Evolutionary conservation across 1,140 invertebrate species (phyloP).

Genomic region (Pseudomyrmex dendroicus): DNA sequence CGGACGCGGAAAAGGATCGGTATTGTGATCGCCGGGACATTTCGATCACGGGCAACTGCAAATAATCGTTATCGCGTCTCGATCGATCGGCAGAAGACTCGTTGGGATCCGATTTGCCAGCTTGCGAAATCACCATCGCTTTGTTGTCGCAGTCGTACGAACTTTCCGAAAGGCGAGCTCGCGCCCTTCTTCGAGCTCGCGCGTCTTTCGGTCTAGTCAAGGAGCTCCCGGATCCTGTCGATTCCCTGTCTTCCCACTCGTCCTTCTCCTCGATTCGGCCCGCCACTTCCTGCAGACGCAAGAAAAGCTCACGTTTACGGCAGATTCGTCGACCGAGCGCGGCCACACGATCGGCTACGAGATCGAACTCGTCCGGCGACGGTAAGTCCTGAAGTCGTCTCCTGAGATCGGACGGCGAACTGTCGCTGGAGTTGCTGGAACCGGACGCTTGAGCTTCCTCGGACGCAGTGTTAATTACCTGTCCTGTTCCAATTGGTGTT

Average conservation of each 20-base stretch:
- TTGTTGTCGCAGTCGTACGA: background rate
- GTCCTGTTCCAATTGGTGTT: conserved; percentile 52
- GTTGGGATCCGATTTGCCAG: background rate
- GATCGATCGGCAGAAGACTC: background rate
- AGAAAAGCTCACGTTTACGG: conserved; percentile 64
- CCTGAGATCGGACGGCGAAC: conserved; percentile 70
- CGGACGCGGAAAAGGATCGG: conserved; percentile 18
- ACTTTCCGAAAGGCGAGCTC: conserved; percentile 28
- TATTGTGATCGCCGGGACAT: background rate
- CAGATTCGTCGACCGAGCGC: conserved; percentile 55
- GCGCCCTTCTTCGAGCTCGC: conserved; percentile 64
- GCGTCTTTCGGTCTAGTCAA: conserved; percentile 38
- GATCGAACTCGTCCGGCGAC: conserved; percentile 51
- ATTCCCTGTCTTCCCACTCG: conserved; percentile 64
- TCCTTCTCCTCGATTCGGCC: conserved; percentile 75
- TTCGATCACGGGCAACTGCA: background rate
- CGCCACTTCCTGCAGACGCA: conserved; percentile 52
- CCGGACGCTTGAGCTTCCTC: background rate
- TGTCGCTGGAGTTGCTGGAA: conserved; percentile 52
- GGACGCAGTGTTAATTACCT: conserved; percentile 23
- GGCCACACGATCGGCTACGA: conserved; percentile 51
- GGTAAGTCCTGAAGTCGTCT: conserved; percentile 68
- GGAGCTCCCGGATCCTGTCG: background rate
- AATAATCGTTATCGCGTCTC: background rate
- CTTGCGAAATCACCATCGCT: conserved; percentile 35